Evolutionary conservation across 1,140 invertebrate species (phyloP).

Genomic region (Cyphomyrmex costatus): DNA sequence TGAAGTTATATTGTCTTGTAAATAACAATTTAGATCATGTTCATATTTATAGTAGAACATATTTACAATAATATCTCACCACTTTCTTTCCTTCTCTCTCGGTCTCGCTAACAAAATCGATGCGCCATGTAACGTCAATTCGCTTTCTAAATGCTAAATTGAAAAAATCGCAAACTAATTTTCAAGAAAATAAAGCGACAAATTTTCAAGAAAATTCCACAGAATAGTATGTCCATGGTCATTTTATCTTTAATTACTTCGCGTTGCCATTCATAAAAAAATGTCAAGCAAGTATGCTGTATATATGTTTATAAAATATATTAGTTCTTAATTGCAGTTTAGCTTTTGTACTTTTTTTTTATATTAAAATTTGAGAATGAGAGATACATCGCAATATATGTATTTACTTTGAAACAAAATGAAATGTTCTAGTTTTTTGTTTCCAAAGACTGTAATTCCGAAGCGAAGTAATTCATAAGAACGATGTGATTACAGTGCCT

Average conservation of each 20-base stretch:
- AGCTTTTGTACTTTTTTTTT: slow-evolving; percentile 47
- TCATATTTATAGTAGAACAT: slow-evolving; percentile 71
- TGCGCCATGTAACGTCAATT: neutral
- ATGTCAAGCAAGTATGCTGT: slow-evolving; percentile 76
- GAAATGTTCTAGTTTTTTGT: slow-evolving; percentile 32
- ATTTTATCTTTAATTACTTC: slow-evolving; percentile 63
- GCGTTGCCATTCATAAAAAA: slow-evolving; percentile 61
- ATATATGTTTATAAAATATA: slow-evolving; percentile 79
- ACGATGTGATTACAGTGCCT: slow-evolving; percentile 71
- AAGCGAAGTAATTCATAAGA: slow-evolving; percentile 29
- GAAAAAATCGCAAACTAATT: slow-evolving; percentile 7
- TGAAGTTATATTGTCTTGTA: slow-evolving; percentile 61
- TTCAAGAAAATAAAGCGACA: neutral
- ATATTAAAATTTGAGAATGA: slow-evolving; percentile 1
- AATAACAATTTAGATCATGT: slow-evolving; percentile 76
- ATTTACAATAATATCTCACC: slow-evolving; percentile 35
- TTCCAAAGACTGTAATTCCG: slow-evolving; percentile 37
- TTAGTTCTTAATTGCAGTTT: slow-evolving; percentile 73
- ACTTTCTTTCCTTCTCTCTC: neutral
- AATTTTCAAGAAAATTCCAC: slow-evolving; percentile 33
- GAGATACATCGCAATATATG: neutral
- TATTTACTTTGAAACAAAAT: neutral
- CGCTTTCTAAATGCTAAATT: neutral
- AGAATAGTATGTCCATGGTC: slow-evolving; percentile 35
- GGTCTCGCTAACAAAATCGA: neutral